These are phyloP conservation scores for Cyprinodon diabolis DNA, from an alignment of 2,797 vertebrate genomes.

Conservation along the genomic window DNA sequence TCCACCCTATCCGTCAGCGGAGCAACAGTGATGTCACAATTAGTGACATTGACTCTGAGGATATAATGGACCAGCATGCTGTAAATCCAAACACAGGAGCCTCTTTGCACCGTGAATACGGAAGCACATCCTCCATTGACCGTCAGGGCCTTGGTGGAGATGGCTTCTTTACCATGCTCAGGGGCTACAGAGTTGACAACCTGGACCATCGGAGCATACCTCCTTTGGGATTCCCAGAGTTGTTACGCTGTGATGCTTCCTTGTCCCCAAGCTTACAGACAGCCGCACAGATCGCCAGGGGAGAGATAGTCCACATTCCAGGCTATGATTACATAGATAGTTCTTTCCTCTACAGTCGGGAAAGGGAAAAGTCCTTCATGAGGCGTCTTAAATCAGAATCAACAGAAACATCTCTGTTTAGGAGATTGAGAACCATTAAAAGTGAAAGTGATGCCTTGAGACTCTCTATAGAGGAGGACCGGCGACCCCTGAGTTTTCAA, in stretches of 20 bases:
- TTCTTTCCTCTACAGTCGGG: constrained; percentile 83
- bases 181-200: constrained; percentile 87
- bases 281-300: constrained; percentile 91
- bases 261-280: constrained; percentile 94
- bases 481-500: constrained; percentile 89
- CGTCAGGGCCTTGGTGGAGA: constrained; percentile 90
- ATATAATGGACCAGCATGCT: constrained; percentile 90
- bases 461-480: constrained; percentile 86
- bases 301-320: constrained; percentile 91
- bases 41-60: constrained; percentile 95
- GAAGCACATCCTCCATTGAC: constrained; percentile 97
- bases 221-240: constrained; percentile 87
- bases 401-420: constrained; percentile 90
- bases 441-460: constrained; percentile 90
- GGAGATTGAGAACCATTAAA: constrained; percentile 89
- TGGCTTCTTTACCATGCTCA: constrained; percentile 91
- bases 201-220: constrained; percentile 85
- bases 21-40: constrained; percentile 98
- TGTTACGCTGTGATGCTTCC: constrained; percentile 86
- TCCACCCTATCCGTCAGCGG: constrained; percentile 93
- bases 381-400: constrained; percentile 89
- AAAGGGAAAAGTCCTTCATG: constrained; percentile 90
- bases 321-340: constrained; percentile 90
- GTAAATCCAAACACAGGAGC: constrained; percentile 97
- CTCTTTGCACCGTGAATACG: constrained; percentile 93